Conservation (phyloP, 2,888 invertebrate genomes). For the Glaucopsyche alexis region DNA sequence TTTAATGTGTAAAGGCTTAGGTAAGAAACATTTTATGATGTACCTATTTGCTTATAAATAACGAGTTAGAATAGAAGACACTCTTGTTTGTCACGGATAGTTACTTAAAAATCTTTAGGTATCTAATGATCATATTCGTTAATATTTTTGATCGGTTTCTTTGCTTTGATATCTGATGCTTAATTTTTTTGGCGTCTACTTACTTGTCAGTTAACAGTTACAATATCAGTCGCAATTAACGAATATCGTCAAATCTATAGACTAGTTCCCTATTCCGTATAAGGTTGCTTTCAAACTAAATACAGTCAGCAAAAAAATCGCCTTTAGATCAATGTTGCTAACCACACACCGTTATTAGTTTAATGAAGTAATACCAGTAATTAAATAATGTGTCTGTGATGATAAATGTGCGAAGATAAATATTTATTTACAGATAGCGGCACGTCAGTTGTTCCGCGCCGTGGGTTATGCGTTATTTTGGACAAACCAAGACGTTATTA, state of each 20-base stretch:
- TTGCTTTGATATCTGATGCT: not conserved
- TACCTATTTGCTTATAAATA: not conserved
- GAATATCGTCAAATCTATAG: too few relatives aligned
- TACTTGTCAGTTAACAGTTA: not conserved
- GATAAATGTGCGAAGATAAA: not conserved
- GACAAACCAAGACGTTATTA: too few relatives aligned
- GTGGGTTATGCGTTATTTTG: too few relatives aligned
- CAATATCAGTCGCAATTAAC: not conserved
- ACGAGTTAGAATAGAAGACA: too few relatives aligned
- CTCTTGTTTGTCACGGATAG: too few relatives aligned
- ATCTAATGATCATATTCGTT: not conserved
- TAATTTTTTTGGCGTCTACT: not conserved
- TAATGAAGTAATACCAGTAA: not conserved
- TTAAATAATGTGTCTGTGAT: not conserved
- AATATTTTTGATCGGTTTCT: not conserved
- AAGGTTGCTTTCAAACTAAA: not conserved
- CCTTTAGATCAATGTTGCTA: not conserved
- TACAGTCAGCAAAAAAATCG: not conserved
- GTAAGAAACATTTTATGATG: not conserved
- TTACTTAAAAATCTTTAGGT: too few relatives aligned
- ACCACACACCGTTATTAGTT: not conserved
- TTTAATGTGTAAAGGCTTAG: not conserved
- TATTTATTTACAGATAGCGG: not conserved
- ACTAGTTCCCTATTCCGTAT: too few relatives aligned
- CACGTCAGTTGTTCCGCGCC: too few relatives aligned